phyloP scores from a whole-genome alignment of 2,888 invertebrate genomes.

The Camponotus fellah region DNA sequence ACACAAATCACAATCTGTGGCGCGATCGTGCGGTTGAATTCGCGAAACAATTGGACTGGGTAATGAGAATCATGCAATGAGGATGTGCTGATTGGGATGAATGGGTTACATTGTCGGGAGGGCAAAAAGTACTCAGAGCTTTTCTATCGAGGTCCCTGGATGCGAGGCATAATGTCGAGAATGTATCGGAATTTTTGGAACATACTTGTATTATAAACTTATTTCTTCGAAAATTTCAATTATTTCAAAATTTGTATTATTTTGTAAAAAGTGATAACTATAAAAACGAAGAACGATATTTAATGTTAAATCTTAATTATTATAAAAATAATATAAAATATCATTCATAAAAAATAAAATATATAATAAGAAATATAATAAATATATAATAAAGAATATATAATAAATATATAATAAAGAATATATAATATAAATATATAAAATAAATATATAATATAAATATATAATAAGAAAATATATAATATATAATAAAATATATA shows the following conservation, averaged over 20 bases:
- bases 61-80: constrained; percentile 83
- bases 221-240: too few species aligned
- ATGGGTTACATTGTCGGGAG: constrained; percentile 82
- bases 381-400: too few species aligned
- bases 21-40: constrained; percentile 70
- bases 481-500: too few species aligned
- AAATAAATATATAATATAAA: too few species aligned
- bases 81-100: constrained; percentile 85
- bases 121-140: constrained; percentile 70
- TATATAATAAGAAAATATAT: too few species aligned
- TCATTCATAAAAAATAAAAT: too few species aligned
- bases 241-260: too few species aligned
- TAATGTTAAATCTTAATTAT: not conserved
- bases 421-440: too few species aligned
- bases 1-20: constrained; percentile 28
- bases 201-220: not conserved
- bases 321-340: too few species aligned
- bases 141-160: constrained; percentile 59
- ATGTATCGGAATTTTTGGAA: not conserved
- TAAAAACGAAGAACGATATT: not conserved
- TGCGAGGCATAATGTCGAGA: not conserved
- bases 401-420: too few species aligned
- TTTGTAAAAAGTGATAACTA: not conserved
- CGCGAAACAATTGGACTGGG: constrained; percentile 80
- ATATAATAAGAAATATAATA: too few species aligned